Evolutionary conservation across 2,113 vertebrate species (phyloP).

Genomic region (Oreochromis tanganicae): DNA sequence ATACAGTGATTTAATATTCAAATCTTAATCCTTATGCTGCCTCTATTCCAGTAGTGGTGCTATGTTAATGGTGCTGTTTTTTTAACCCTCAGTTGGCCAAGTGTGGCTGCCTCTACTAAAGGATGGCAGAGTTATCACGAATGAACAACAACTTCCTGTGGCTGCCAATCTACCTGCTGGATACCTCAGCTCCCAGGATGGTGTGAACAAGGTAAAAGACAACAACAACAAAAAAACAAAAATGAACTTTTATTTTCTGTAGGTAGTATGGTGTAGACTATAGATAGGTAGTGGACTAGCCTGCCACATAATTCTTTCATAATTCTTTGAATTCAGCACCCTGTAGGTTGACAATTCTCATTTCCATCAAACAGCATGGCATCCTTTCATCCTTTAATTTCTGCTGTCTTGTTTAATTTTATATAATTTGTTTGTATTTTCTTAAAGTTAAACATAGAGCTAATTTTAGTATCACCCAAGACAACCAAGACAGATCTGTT

Average conservation of each 20-base stretch:
- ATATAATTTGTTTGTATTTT: background rate
- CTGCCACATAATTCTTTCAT: background rate
- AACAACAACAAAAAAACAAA: background rate
- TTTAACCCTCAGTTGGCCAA: constrained; percentile 80
- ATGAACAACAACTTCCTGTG: constrained; percentile 86
- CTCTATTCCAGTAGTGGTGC: background rate
- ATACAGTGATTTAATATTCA: background rate
- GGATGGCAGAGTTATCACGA: constrained; percentile 88
- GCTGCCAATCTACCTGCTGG: constrained; percentile 83
- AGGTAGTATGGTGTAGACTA: background rate
- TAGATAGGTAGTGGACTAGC: background rate
- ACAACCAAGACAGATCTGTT: background rate
- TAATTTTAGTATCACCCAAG: background rate
- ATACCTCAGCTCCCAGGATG: constrained; percentile 85
- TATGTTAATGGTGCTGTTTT: background rate
- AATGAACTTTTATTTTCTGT: background rate
- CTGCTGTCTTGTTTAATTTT: background rate
- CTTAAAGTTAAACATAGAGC: background rate
- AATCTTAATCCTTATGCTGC: background rate
- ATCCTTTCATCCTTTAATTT: background rate
- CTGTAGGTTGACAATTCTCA: background rate
- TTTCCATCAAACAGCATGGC: background rate
- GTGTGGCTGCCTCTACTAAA: constrained; percentile 92
- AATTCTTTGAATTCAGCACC: background rate
- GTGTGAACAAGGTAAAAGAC: constrained; percentile 74